Evolutionary conservation across 2,888 invertebrate genomes (phyloP), one percentile per base, ranked within the genome.

Genomic region (Eilema caniola): DNA sequence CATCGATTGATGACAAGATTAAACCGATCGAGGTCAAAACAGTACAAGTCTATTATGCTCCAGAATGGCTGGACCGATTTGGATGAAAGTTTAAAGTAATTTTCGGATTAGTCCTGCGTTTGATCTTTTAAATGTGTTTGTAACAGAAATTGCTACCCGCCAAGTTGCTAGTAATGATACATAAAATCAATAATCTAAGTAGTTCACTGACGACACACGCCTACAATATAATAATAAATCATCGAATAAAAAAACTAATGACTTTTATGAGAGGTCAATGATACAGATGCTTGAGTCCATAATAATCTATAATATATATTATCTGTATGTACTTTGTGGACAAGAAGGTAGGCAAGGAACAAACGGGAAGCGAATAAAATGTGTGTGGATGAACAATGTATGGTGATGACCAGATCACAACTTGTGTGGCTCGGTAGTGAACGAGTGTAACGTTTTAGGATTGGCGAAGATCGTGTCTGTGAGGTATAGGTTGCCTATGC

Each of bases 231-330:
- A 53, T n/a, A n/a, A n/a, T 53, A 53, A 53, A 53, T n/a, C 53
- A 53, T 10, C n/a, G 53, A n/a, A 53, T 53, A 53, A 53, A 53
- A n/a, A 53, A 53, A n/a, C 20, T 53, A 53, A 53, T 8, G 53
- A 53, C 53, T 53, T 53, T 53, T 53, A n/a, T 53, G n/a, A n/a
- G 53, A n/a, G 53, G 53, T 53, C 53, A n/a, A 53, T 53, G 53
- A 53, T 53, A 53, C n/a, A n/a, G n/a, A 53, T 53, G 10, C 2
- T 53, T 53, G 53, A 53, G n/a, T 53, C 20, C n/a, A 53, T n/a
- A 47, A 53, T n/a, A 53, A 53, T n/a, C 20, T 8, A 1, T 20
- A 8, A 53, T 41, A 37, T 53, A 53, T 53, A 10, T n/a, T n/a
- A n/a, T 53, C 10, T 8, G n/a, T n/a, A 53, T 53, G 7, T 53